Evolutionary conservation across 2,888 invertebrate species (phyloP).

Genomic region (Nomada goodeniana): DNA sequence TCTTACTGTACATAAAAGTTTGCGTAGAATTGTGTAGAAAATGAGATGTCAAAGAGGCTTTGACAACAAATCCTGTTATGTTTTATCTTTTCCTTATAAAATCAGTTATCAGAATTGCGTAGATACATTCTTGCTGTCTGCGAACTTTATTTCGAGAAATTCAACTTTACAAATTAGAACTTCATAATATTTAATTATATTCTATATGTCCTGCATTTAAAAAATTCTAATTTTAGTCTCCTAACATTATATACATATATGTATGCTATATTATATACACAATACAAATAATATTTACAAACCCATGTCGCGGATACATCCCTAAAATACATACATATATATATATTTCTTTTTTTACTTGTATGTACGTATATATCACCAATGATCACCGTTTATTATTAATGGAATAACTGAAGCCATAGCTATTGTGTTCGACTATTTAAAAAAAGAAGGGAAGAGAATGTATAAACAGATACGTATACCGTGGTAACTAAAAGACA

Average conservation of each 20-base stretch:
- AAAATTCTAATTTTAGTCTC: slow-evolving; percentile 45
- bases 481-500: slow-evolving; percentile 31
- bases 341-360: slow-evolving; percentile 47
- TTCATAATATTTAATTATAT: slow-evolving; percentile 12
- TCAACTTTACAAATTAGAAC: slow-evolving; percentile 39
- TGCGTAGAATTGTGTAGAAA: background rate
- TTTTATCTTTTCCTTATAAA: slow-evolving; percentile 4
- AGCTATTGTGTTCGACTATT: slow-evolving; percentile 8
- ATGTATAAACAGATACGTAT: background rate
- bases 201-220: slow-evolving; percentile 53
- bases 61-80: background rate
- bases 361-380: slow-evolving; percentile 42
- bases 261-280: slow-evolving; percentile 62
- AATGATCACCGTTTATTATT: slow-evolving; percentile 43
- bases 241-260: slow-evolving; percentile 37
- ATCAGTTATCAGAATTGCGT: slow-evolving; percentile 23
- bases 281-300: slow-evolving; percentile 77
- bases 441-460: slow-evolving; percentile 9
- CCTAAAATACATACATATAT: slow-evolving; percentile 46
- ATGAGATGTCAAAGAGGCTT: background rate
- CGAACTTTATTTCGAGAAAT: slow-evolving; percentile 46
- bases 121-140: background rate
- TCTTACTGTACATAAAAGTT: too few relatives aligned
- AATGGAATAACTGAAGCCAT: slow-evolving; percentile 33
- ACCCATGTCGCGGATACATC: slow-evolving; percentile 67